Evolutionary conservation across 2,113 vertebrate species (phyloP).

Genomic region (Scortum barcoo): DNA sequence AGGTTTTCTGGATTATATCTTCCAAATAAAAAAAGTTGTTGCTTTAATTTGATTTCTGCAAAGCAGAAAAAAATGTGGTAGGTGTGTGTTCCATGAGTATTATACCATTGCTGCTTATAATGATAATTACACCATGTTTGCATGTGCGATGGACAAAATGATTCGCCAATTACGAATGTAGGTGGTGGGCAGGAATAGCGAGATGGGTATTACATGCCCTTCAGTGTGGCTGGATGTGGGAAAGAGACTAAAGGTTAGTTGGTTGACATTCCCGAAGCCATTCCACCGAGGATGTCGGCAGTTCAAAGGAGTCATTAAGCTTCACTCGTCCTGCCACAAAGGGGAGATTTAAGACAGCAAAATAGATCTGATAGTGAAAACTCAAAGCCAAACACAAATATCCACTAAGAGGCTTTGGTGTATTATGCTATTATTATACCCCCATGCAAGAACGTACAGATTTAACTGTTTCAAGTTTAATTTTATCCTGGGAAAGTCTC

Average conservation of each 20-base stretch:
- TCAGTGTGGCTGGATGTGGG: conserved; percentile 71
- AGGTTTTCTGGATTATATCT: neutral
- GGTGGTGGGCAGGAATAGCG: conserved; percentile 45
- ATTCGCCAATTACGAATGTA: conserved; percentile 20
- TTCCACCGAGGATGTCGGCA: conserved; percentile 61
- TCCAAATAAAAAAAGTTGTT: neutral
- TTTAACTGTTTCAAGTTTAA: conserved; percentile 75
- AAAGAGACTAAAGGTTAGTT: conserved; percentile 87
- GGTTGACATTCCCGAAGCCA: conserved; percentile 84
- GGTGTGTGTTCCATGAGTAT: neutral
- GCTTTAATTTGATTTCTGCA: neutral
- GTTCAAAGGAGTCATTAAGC: conserved; percentile 80
- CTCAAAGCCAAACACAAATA: conserved; percentile 81
- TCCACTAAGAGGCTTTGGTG: conserved; percentile 76
- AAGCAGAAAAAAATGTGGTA: neutral
- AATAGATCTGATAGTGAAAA: conserved; percentile 74
- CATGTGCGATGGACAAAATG: conserved; percentile 21
- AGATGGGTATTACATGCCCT: conserved; percentile 51
- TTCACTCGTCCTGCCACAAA: conserved; percentile 69
- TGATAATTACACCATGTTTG: conserved; percentile 19
- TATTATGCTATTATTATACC: conserved; percentile 66
- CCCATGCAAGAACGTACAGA: conserved; percentile 52
- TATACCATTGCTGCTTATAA: neutral
- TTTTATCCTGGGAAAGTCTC: conserved; percentile 75
- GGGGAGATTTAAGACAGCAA: conserved; percentile 82